These are phyloP conservation scores for Dioctria linearis DNA, from an alignment of 2,888 invertebrate species.

Conservation along the genomic window DNA sequence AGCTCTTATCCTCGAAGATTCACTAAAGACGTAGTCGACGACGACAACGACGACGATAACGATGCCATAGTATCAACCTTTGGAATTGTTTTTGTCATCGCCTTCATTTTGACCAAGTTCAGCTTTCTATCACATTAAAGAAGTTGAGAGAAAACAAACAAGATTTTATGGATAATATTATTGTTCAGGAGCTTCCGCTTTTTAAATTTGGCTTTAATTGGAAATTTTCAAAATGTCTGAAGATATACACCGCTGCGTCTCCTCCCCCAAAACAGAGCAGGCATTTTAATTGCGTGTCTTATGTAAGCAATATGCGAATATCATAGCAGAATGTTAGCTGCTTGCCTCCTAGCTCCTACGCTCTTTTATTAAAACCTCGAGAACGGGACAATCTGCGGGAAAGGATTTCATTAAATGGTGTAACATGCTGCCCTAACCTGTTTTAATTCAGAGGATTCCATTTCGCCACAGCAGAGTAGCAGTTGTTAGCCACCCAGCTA, in stretches of 20 bases:
- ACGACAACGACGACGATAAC: neutral
- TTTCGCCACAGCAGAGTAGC: conserved; percentile 21
- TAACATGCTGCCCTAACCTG: conserved; percentile 48
- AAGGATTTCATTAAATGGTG: conserved; percentile 53
- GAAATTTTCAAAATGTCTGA: conserved; percentile 35
- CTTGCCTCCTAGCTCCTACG: conserved; percentile 9
- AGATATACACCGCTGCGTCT: neutral
- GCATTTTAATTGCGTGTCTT: conserved; percentile 50
- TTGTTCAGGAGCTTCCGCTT: conserved; percentile 14
- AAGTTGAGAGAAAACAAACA: conserved; percentile 5
- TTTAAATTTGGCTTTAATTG: conserved; percentile 41
- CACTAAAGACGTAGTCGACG: conserved; percentile 13
- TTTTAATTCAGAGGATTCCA: conserved; percentile 46
- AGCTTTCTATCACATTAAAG: conserved; percentile 9
- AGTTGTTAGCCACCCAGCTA: conserved; percentile 39
- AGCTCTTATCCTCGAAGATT: conserved; percentile 19
- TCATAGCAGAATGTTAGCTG: conserved; percentile 10
- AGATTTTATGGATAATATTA: conserved; percentile 24
- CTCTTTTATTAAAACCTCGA: conserved; percentile 39
- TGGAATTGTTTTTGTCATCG: conserved; percentile 32
- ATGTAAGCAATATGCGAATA: conserved; percentile 29
- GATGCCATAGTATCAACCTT: conserved; percentile 6
- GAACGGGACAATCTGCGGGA: conserved; percentile 39
- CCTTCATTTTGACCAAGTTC: conserved; percentile 22
- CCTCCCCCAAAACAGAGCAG: neutral